Conservation (phyloP, 1,140 invertebrate species). For the Asbolus verrucosus region DNA sequence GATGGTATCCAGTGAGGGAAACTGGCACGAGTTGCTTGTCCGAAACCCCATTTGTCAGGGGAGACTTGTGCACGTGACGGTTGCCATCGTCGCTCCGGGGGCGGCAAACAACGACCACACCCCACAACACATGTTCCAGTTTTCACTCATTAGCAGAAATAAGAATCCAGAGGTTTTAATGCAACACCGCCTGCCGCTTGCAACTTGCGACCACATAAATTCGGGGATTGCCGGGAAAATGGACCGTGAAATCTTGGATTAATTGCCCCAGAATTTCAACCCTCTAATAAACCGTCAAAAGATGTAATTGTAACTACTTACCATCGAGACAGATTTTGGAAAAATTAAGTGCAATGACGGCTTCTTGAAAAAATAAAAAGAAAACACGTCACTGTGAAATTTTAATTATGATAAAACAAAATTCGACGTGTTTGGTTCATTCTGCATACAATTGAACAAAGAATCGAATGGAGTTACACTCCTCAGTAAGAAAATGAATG, state of each 20-base stretch:
- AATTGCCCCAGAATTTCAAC: conserved; percentile 28
- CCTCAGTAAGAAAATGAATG: too few species aligned
- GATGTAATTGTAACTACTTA: too few species aligned
- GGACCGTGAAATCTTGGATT: conserved; percentile 39
- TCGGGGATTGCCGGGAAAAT: conserved; percentile 19
- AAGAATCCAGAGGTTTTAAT: conserved; percentile 28
- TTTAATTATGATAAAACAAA: too few species aligned
- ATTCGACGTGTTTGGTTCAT: too few species aligned
- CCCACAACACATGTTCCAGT: conserved; percentile 43
- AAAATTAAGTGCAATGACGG: too few species aligned
- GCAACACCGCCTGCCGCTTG: conserved; percentile 18
- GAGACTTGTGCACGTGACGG: conserved; percentile 32
- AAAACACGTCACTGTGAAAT: too few species aligned
- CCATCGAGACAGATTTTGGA: too few species aligned
- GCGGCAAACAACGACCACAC: conserved; percentile 33
- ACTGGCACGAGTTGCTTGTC: conserved; percentile 18
- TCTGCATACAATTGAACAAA: too few species aligned
- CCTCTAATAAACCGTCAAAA: conserved; percentile 26
- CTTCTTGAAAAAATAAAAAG: too few species aligned
- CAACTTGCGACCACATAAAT: conserved; percentile 25
- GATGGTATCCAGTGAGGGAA: conserved; percentile 8
- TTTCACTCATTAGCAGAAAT: conserved; percentile 44
- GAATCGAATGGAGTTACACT: too few species aligned
- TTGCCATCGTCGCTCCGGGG: conserved; percentile 5
- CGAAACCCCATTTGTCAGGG: conserved; percentile 39